Conservation (phyloP, 2,113 vertebrate genomes). For the Uria aalge region DNA sequence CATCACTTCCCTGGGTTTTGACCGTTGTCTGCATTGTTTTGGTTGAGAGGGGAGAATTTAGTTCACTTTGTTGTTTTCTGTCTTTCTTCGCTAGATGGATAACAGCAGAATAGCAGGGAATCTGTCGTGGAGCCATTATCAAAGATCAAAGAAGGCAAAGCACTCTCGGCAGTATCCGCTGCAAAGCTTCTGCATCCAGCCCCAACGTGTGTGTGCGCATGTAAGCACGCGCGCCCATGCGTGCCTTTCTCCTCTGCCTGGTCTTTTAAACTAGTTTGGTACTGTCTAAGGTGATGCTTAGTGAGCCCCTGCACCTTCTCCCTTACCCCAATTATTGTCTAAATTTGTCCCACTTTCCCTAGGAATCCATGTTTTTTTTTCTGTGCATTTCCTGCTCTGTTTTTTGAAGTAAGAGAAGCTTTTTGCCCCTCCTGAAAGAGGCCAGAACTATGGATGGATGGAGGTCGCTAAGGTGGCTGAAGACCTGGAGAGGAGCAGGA, state of each 20-base stretch:
- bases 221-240: rapidly evolving
- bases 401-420: background rate
- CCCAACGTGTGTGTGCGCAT: rapidly evolving
- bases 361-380: background rate
- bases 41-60: background rate
- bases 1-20: background rate
- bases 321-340: background rate
- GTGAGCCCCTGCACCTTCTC: background rate
- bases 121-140: background rate
- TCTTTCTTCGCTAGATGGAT: background rate
- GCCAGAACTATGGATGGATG: background rate
- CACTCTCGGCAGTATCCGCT: background rate
- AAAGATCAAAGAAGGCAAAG: background rate
- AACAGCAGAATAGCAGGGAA: background rate
- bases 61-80: background rate
- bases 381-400: background rate
- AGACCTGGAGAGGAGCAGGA: background rate
- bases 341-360: background rate
- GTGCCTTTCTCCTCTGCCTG: background rate
- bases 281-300: background rate
- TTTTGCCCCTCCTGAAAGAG: background rate
- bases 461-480: background rate
- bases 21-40: background rate
- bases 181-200: background rate
- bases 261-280: background rate